Evolutionary conservation across 2,113 vertebrate genomes (phyloP).

Genomic region (Aleadryas rufinucha): DNA sequence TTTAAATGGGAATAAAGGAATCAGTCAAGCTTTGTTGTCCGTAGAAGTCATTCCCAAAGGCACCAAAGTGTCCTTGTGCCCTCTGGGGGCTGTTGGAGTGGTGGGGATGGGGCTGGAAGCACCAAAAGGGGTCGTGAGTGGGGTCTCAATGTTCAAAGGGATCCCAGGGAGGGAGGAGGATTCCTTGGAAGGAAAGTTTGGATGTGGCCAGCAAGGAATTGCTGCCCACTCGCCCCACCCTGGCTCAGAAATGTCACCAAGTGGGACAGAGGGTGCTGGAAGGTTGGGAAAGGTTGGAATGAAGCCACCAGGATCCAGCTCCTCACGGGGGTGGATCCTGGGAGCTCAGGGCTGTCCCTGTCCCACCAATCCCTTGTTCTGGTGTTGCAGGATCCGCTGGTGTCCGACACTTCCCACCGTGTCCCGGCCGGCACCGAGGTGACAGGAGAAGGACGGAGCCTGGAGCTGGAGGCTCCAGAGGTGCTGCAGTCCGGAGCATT

Average conservation of each 20-base stretch:
- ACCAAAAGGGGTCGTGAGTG: not conserved
- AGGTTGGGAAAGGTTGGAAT: not conserved
- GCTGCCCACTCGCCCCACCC: not conserved
- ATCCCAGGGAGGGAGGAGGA: not conserved
- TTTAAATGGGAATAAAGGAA: not conserved
- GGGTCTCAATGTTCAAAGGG: not conserved
- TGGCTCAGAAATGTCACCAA: not conserved
- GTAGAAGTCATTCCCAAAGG: not conserved
- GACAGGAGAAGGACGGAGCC: not conserved
- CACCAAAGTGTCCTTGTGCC: not conserved
- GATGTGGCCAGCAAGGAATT: not conserved
- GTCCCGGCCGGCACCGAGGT: not conserved
- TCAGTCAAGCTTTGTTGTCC: fast-evolving
- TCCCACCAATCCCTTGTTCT: not conserved
- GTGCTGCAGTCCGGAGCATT: not conserved
- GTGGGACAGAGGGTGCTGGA: not conserved
- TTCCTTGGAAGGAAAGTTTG: not conserved
- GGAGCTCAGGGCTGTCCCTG: not conserved
- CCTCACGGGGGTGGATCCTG: not conserved
- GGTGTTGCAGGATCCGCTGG: conserved; percentile 46
- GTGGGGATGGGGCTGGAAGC: not conserved
- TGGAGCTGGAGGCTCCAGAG: not conserved
- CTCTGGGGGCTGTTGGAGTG: not conserved
- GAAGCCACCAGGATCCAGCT: not conserved
- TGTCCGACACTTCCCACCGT: conserved; percentile 13